Evolutionary conservation across 2,113 vertebrate species (phyloP), one percentile per base, ranked within the genome.

Genomic region (Lampris incognitus): DNA sequence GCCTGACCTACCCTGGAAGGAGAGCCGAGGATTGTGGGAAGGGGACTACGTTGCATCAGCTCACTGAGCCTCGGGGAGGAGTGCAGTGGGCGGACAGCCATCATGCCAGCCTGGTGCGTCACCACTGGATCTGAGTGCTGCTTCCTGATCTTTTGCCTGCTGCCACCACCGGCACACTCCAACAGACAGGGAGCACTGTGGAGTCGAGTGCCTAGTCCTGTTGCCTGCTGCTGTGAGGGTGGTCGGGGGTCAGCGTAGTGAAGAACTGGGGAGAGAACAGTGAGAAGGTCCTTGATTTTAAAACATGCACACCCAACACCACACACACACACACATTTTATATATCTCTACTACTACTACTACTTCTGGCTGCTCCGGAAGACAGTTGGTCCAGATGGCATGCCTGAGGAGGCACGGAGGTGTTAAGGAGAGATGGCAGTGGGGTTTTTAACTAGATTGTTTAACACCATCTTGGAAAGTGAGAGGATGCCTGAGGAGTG

Each of bases 101-200:
- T 87, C 74, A 89, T 52, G 61, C 91, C 91, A 0, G 82, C 44
- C 1, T 91, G 84, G 10, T 90, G 90, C 24, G 62, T 75, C 42
- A 93, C 96, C 48, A 96, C 85, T 0, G 97, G 97, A 79, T 98
- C 98, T 0, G 97, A 97, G 60, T 96, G 94, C 85, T 98, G 97
- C 88, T 99, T 99, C 72, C 95, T 95, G 84, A 99, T 95, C 87
- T 97, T 98, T 72, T 98, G 97, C 71, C 94, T 93, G 82, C 92
- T 92, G 7, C 95, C 93, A 4, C 94, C 94, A 52, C 94, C 92
- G 59, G 94, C 78, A 50, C 87, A 92, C 84, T 98, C 97, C 0
- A 95, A 93, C 82, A 99, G 92, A 87, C 97, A 98, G 91, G 98
- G 98, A 84, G 97, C 98, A 0, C 98, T 99, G 95, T 99, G 96